These are phyloP conservation scores for Bungarus multicinctus DNA, from an alignment of 2,113 vertebrate genomes.

Conservation along the genomic window DNA sequence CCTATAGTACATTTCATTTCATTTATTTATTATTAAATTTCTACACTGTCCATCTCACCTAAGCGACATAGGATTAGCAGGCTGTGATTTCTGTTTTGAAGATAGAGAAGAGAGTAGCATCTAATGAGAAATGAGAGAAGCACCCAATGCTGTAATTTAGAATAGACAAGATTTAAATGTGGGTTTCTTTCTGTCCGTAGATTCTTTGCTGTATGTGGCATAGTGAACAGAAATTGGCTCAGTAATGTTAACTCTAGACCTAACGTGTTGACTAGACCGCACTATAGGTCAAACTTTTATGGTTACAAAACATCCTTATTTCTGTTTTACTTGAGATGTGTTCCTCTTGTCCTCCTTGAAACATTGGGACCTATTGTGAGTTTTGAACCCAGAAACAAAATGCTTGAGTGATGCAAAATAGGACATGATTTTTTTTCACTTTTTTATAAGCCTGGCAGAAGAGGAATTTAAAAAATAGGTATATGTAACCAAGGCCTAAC, in stretches of 20 bases:
- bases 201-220: neutral
- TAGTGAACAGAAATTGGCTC: neutral
- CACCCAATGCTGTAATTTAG: neutral
- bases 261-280: neutral
- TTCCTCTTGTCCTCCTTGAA: neutral
- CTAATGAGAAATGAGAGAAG: neutral
- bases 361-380: neutral
- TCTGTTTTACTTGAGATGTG: neutral
- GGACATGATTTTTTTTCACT: neutral
- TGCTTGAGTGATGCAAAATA: neutral
- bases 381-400: neutral
- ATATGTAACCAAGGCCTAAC: neutral
- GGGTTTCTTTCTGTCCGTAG: neutral
- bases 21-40: neutral
- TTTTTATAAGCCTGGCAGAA: neutral
- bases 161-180: neutral
- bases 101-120: neutral
- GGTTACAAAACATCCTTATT: neutral
- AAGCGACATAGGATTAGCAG: neutral
- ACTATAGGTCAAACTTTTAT: neutral
- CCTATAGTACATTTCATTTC: neutral
- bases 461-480: neutral
- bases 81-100: neutral
- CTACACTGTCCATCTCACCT: neutral
- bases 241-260: neutral